phyloP scores from a whole-genome alignment of 2,113 vertebrate genomes.

The Dasyurus viverrinus region DNA sequence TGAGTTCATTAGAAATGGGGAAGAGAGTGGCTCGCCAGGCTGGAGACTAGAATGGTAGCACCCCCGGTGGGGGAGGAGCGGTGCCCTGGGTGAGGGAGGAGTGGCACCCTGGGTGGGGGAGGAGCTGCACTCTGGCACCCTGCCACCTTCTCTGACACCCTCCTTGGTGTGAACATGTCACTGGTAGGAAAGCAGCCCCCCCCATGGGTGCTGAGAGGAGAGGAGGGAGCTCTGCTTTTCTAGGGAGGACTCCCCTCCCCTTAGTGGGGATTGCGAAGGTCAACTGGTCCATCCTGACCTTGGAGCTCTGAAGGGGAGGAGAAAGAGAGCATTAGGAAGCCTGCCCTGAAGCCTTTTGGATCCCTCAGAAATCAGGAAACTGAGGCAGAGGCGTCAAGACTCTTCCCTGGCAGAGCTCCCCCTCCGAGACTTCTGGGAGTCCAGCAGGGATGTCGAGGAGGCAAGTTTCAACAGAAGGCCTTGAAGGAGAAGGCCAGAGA shows the following conservation, averaged over 20 bases:
- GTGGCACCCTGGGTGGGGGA: too few species aligned
- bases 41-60: not conserved
- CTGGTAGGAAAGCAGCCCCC: not conserved
- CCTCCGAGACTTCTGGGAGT: not conserved
- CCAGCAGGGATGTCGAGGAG: not conserved
- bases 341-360: not conserved
- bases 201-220: not conserved
- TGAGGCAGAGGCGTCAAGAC: not conserved
- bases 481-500: not conserved
- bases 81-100: too few species aligned
- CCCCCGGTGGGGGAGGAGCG: too few species aligned
- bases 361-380: not conserved
- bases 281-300: not conserved
- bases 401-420: not conserved
- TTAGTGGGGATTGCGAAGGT: not conserved
- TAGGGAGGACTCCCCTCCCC: too few species aligned
- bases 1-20: not conserved
- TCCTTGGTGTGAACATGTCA: not conserved
- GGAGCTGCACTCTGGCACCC: too few species aligned
- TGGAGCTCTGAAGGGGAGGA: not conserved
- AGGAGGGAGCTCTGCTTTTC: not conserved
- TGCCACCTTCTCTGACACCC: not conserved
- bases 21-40: not conserved
- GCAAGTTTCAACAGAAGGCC: not conserved
- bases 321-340: not conserved